Evolutionary conservation across 2,797 vertebrate species (phyloP).

Genomic region (Sebastes reedi): DNA sequence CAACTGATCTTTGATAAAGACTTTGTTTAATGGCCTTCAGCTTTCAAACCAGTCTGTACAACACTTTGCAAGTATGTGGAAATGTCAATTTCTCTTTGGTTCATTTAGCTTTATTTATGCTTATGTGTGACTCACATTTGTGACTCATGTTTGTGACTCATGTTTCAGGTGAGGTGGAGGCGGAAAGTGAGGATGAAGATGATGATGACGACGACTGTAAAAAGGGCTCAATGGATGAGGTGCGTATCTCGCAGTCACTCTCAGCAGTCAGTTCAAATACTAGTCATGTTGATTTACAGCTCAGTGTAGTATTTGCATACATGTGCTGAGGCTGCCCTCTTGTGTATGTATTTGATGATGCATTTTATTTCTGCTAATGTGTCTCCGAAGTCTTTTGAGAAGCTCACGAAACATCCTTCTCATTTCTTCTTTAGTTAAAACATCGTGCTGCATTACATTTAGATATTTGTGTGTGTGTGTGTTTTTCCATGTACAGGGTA

Average conservation of each 20-base stretch:
- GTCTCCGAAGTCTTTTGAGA: background rate
- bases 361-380: background rate
- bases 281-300: background rate
- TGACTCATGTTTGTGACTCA: constrained; percentile 17
- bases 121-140: background rate
- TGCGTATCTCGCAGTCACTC: constrained; percentile 59
- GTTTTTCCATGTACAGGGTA: constrained; percentile 82
- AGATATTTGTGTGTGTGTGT: background rate
- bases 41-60: background rate
- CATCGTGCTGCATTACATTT: background rate
- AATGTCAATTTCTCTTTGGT: background rate
- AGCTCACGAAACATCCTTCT: background rate
- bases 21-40: background rate
- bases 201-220: constrained; percentile 96
- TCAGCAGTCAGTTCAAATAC: background rate
- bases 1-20: background rate
- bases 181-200: constrained; percentile 95
- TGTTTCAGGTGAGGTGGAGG: constrained; percentile 91
- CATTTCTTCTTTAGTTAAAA: background rate
- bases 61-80: background rate
- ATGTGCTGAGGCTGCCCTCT: constrained; percentile 7
- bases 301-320: background rate
- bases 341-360: background rate
- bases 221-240: constrained; percentile 98
- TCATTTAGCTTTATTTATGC: background rate